Base-by-base conservation (phyloP, 2,113 vertebrate species). In the Mesitornis unicolor region DNA sequence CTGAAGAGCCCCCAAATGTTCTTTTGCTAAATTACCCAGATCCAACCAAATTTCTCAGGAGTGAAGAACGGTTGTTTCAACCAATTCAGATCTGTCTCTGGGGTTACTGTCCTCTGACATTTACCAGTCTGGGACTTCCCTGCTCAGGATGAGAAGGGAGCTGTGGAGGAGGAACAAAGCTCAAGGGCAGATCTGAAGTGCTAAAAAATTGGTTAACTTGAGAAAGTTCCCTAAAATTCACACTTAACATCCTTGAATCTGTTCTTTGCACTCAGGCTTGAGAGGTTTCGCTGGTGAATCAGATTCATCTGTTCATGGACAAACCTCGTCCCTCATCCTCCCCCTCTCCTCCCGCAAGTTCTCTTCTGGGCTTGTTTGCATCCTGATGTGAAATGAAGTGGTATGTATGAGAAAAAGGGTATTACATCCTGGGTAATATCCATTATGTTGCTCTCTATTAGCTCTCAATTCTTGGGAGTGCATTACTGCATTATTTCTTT, bases 391-490 rank as follows among this genome's bases (percentile, higher is more conserved):
- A 91, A 94, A 91, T 75, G 67, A 90, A 93, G 71, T 81, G 60
- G 56, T 91, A 48, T 57, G 59, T 90, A 48, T 86, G 68, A 94
- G 93, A 95, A 86, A 82, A 92, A 81, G 69, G n/a, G 51, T 67
- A 81, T 96, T 81, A 81, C 79, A 86, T 95, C 69, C 89, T 81
- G 53, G 36, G 48, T 87, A 95, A 87, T 93, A 90, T 35, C 83
- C 77, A 89, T 97, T 95, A 86, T 84, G 60, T 84, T 95, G 76
- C n/a, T 93, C 48, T 94, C 80, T 93, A 92, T 92, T 94, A 96
- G 83, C 76, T 94, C 63, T 87, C 81, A 89, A 25, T 93, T 94
- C 90, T 95, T 92, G 56, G 56, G 68, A 93, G 60, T 88, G 60
- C 64, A 84, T 94, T 94, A 95, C 84, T 75, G 60, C 84, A 64